Base-by-base conservation (phyloP, 2,888 invertebrate genomes). In the Ophion obscuratus region DNA sequence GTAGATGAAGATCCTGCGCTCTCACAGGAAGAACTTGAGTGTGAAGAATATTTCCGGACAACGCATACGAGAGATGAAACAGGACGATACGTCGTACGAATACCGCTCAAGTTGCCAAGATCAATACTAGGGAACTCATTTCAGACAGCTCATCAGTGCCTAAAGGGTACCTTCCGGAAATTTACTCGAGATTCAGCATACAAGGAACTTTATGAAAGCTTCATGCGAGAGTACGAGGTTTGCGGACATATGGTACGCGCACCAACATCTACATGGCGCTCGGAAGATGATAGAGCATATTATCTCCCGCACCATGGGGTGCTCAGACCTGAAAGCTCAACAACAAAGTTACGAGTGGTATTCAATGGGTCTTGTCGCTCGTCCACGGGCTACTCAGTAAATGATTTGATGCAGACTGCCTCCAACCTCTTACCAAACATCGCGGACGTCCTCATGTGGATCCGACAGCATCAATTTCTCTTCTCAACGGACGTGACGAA, bases 251-350 rank as follows among this genome's bases (percentile, higher is more conserved):
- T 77, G 67, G 17, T n/a, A 31, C 81, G 57, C 7, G 53, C 4
- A 17, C 67, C 67, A 31, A 31, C 17, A 31, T 2, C 31, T 2
- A 66, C 64, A 14, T 17, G 14, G 64, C 31, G 31, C 64, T 36
- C 67, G 3, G 67, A 67, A 36, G 31, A 66, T 11, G 36, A 36
- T 5, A 66, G 1, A 0, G 92, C 94, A 0, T n/a, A n/a, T 11
- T 47, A 47, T 47, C 14, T 47, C 14, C 47, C 14, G 14, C 47
- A 47, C 47, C 47, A 47, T 14, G 47, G 47, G 14, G 47, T 47
- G 47, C 47, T 47, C 47, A 11, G 47, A 47, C 47, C 47, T 2
- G 47, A 47, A 4, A 47, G 14, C 14, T 11, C 11, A 14, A 47
- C 61, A 24, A 20, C n/a, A 14, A 47, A 47, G 4, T 14, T 47